Evolutionary conservation across 1,140 invertebrate species (phyloP), one percentile per base, ranked within the genome.

Genomic region (Octopus sinensis): DNA sequence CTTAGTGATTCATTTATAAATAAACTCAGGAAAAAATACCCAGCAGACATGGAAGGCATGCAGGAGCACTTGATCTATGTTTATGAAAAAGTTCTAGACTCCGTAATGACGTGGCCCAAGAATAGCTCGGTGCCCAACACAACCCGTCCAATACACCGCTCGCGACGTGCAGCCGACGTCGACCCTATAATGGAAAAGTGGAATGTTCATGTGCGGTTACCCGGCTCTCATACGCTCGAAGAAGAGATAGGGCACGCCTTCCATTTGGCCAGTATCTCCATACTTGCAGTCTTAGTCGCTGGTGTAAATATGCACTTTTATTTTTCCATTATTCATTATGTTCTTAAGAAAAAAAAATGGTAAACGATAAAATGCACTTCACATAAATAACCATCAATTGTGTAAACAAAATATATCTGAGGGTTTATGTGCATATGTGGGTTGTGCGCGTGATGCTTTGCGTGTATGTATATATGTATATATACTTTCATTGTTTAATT

Each of bases 191-290:
- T 52, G 52, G 76, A 77, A 6, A 23, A 17, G 6, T 52, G 78
- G n/a, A 53, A 53, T 17, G 23, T 53, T 79, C 76, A 77, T 5
- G 13, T 53, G 52, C 76, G 43, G 17, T 17, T 77, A 13, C 76
- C 76, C 43, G 76, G 76, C 7, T 51, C 54, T 6, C 83, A 85
- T 54, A 83, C 81, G 43, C 30, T 86, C 9, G 83, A 84, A 71
- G 84, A 85, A 54, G 83, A 83, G 2, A 80, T 88, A 17, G 85
- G 86, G 5, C 85, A 86, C 79, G 85, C 85, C n/a, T 84, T 86
- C 54, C 87, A 88, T 73, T 83, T 85, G 79, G 85, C 84, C 52
- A 88, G 87, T 83, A 84, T 88, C 73, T 81, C 84, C 5, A 85
- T 88, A 80, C 76, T 88, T 80, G 85, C 83, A 6, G 82, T 86